phyloP scores from a whole-genome alignment of 2,797 vertebrate genomes.

The Thaleichthys pacificus region DNA sequence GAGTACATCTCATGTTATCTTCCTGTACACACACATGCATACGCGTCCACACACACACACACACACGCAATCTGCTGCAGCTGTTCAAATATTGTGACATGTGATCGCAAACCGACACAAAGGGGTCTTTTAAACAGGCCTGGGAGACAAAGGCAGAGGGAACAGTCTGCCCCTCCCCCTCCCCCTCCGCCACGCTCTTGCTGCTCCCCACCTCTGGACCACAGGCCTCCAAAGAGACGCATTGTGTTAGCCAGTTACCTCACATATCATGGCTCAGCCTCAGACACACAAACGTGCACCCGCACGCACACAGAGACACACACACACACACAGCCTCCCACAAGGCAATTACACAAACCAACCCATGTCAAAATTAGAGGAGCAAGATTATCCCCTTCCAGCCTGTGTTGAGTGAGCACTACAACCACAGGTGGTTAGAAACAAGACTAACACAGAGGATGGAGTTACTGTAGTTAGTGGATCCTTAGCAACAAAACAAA shows the following conservation, averaged over 20 bases:
- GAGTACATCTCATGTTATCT: no score
- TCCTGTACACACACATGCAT: slow-evolving; percentile 11
- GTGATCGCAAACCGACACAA: slow-evolving; percentile 69
- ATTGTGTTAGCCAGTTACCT: slow-evolving; percentile 30
- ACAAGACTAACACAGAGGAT: slow-evolving; percentile 29
- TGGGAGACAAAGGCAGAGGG: slow-evolving; percentile 54
- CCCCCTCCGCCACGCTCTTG: slow-evolving; percentile 7
- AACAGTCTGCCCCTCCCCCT: slow-evolving; percentile 44
- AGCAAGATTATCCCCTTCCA: slow-evolving; percentile 19
- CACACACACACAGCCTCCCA: slow-evolving; percentile 3
- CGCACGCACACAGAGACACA: slow-evolving; percentile 27
- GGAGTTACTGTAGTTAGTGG: slow-evolving; percentile 22
- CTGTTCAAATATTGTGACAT: slow-evolving; percentile 77
- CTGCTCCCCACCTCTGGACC: slow-evolving; percentile 20
- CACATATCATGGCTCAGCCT: slow-evolving; percentile 11
- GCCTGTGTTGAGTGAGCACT: slow-evolving; percentile 33
- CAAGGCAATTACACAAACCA: slow-evolving; percentile 33
- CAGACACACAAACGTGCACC: slow-evolving; percentile 18
- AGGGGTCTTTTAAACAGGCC: slow-evolving; percentile 57
- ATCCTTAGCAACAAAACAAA: slow-evolving; percentile 26
- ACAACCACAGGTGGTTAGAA: slow-evolving; percentile 14
- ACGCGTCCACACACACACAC: slow-evolving; percentile 21
- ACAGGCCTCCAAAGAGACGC: slow-evolving; percentile 5
- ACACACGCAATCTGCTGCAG: slow-evolving; percentile 53
- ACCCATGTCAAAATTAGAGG: slow-evolving; percentile 26